Percentiles rank a stretch among this genome's conserved stretches.
phyloP scores from a whole-genome alignment of 2,797 vertebrate species.

The Gallinago stenura region DNA sequence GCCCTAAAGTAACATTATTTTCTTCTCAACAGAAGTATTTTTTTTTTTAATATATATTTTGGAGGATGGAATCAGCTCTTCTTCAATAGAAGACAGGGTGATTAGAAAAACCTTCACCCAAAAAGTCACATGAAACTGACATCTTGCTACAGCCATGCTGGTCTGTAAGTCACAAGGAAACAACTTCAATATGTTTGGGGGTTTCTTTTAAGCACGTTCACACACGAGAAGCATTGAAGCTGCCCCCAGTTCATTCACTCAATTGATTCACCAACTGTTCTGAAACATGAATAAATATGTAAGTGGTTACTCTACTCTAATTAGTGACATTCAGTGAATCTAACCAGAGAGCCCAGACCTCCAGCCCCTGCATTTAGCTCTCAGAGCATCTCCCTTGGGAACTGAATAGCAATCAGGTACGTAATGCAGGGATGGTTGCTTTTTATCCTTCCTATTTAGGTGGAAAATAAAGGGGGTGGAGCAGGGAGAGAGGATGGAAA shows the following conservation, averaged over 20 bases:
- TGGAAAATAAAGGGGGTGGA: not conserved
- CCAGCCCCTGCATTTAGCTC: constrained; percentile 40
- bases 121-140: not conserved
- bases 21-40: not conserved
- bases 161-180: not conserved
- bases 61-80: not conserved
- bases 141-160: not conserved
- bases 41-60: not conserved
- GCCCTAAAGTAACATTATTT: not conserved
- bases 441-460: constrained; percentile 13
- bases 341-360: constrained; percentile 14
- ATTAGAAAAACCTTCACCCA: not conserved
- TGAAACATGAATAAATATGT: constrained; percentile 61
- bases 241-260: constrained; percentile 34
- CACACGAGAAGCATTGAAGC: not conserved
- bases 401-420: constrained; percentile 69
- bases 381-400: constrained; percentile 49
- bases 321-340: constrained; percentile 65
- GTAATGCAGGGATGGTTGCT: constrained; percentile 32
- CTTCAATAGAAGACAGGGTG: not conserved
- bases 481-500: not conserved
- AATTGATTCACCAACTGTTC: constrained; percentile 45
- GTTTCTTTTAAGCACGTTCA: not conserved
- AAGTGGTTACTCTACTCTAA: constrained; percentile 57
- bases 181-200: not conserved